phyloP scores from a whole-genome alignment of 2,797 vertebrate genomes.

The Xiphorhynchus erythropygius region DNA sequence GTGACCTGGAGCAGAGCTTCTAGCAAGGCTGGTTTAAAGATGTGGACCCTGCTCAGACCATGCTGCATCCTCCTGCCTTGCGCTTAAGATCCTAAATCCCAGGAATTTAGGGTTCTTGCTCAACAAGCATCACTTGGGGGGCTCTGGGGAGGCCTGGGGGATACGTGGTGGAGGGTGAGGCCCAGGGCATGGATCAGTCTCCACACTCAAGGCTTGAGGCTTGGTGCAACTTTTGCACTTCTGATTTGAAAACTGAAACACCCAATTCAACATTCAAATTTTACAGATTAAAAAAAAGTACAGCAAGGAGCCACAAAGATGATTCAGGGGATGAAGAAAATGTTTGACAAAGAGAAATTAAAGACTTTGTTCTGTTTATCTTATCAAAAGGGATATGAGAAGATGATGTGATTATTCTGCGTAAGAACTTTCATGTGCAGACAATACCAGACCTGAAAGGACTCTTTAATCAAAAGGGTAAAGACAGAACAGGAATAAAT shows the following conservation, averaged over 20 bases:
- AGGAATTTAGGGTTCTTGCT: not conserved
- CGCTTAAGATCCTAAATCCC: not conserved
- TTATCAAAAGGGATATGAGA: not conserved
- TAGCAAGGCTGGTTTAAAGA: not conserved
- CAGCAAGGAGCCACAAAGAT: not conserved
- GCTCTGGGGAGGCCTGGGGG: accelerated
- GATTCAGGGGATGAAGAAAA: not conserved
- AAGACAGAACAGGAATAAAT: slow-evolving; percentile 5
- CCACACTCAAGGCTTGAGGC: not conserved
- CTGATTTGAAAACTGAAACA: not conserved
- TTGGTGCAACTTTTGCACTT: not conserved
- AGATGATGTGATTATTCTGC: not conserved
- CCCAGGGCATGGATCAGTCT: not conserved
- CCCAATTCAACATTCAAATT: not conserved
- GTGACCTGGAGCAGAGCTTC: not conserved
- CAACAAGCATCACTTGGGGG: accelerated
- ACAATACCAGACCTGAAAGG: not conserved
- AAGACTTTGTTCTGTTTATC: not conserved
- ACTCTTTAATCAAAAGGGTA: slow-evolving; percentile 12
- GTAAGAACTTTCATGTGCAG: not conserved
- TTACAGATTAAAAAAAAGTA: not conserved
- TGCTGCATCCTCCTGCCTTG: not conserved
- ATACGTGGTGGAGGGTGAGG: not conserved
- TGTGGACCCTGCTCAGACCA: accelerated
- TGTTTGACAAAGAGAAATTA: not conserved